phyloP scores from a whole-genome alignment of 2,113 vertebrate genomes.

The Ochotona princeps region DNA sequence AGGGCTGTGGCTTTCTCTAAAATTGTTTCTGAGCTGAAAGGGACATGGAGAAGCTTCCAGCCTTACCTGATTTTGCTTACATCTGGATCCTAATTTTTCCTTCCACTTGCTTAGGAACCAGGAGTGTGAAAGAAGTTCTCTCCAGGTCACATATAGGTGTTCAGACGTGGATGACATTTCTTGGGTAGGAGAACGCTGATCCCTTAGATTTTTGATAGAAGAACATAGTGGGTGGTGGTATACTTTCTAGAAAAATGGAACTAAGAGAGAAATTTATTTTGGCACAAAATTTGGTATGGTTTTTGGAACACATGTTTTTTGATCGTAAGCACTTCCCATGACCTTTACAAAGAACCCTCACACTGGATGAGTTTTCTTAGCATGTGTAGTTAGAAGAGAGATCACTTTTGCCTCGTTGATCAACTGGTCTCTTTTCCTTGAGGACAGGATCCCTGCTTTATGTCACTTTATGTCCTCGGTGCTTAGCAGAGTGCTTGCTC shows the following conservation, averaged over 20 bases:
- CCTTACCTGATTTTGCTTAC: neutral
- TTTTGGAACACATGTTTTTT: no score
- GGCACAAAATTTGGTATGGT: no score
- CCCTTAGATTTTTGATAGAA: neutral
- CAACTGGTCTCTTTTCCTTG: neutral
- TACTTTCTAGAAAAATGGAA: no score
- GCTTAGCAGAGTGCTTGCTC: neutral
- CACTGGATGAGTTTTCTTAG: neutral
- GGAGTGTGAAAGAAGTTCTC: neutral
- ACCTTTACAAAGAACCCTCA: no score
- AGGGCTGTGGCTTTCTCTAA: neutral
- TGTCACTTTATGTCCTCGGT: neutral
- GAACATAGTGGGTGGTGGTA: neutral
- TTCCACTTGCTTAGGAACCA: neutral
- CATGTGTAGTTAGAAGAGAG: neutral
- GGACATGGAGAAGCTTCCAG: neutral
- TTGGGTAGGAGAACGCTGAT: neutral
- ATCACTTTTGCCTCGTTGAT: slow-evolving; percentile 29
- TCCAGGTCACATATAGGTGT: neutral
- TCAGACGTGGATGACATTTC: neutral
- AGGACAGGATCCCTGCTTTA: neutral
- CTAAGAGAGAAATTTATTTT: no score
- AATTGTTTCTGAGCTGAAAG: neutral
- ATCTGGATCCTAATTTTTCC: neutral
- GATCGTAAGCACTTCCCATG: no score